A percentile compares a stretch with the other conserved stretches of the same genome.
Conservation (phyloP, 2,113 vertebrate genomes). For the Chaetura pelagica region DNA sequence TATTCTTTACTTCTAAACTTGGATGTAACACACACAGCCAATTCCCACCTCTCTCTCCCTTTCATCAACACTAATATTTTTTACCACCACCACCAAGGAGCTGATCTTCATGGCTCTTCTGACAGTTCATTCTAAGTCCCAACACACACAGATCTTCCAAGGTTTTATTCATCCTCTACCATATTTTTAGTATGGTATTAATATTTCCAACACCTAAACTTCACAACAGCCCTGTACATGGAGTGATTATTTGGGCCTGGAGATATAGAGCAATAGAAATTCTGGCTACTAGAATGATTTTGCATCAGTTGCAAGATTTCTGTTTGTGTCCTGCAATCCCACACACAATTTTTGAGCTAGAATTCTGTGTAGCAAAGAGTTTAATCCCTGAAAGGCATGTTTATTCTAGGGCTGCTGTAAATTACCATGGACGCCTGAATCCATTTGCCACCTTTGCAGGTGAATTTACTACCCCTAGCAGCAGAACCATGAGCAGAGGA, state of each 20-base stretch:
- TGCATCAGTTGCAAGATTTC: neutral
- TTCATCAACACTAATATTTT: neutral
- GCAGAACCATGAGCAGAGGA: neutral
- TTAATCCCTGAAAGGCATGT: neutral
- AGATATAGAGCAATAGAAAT: no score
- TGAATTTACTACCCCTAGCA: neutral
- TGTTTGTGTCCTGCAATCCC: neutral
- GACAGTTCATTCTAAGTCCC: neutral
- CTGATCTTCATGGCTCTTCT: neutral
- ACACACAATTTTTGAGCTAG: neutral
- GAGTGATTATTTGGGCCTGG: neutral
- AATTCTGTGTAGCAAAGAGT: fast-evolving
- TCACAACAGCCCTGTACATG: neutral
- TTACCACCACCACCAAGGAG: neutral
- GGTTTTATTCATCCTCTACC: neutral
- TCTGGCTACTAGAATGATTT: neutral
- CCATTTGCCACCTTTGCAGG: fast-evolving
- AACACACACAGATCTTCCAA: neutral
- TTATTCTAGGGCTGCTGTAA: neutral
- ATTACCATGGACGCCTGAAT: neutral
- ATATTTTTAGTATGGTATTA: neutral
- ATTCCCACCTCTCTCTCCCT: neutral
- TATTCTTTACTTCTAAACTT: neutral
- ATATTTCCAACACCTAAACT: neutral
- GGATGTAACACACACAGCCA: neutral